Base-by-base conservation (phyloP, 1,140 invertebrate genomes). In the Helicoverpa zea region DNA sequence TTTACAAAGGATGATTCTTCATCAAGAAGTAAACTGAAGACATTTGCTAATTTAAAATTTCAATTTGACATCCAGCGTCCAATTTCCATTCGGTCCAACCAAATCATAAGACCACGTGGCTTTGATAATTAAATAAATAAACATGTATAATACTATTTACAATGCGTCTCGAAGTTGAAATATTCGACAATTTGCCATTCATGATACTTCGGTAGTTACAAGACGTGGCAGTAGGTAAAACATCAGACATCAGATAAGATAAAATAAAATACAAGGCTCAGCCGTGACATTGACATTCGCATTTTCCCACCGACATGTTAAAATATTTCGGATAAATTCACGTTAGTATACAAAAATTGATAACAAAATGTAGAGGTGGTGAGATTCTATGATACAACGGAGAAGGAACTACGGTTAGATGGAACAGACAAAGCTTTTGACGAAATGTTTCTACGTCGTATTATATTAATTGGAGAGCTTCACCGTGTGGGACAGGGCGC, bases 381-480 rank as follows among this genome's bases (percentile, higher is more conserved):
- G 91, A 92, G 92, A 93, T 93, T 93, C 91, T 89, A 87, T 89
- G 49, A 87, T 87, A 89, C 81, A 87, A 86, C 80, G 84, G 85
- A 86, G 70, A 83, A 35, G 76, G 72, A 52, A 61, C 52, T 85
- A 80, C 49, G 59, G 81, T 74, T 88, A 92, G 91, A 93, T 94
- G 91, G 92, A 94, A 89, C 79, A 90, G 89, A 93, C 89, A 82
- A 79, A 82, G 78, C 78, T 75, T n/a, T 82, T 82, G 68, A 80
- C 64, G 51, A 63, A 54, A 68, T 54, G 43, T 16, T 23, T 61
- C 80, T 77, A 77, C 64, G 63, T 70, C 52, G 74, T 81, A 51
- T 51, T 54, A 52, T 70, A 73, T 43, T 77, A 47, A 77, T 77
- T 35, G 74, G 81, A 82, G 63, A 70, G 72, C 76, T 79, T 79